Evolutionary conservation across 2,888 invertebrate species (phyloP), one percentile per base, ranked within the genome.

Genomic region (Diaphora mendica): DNA sequence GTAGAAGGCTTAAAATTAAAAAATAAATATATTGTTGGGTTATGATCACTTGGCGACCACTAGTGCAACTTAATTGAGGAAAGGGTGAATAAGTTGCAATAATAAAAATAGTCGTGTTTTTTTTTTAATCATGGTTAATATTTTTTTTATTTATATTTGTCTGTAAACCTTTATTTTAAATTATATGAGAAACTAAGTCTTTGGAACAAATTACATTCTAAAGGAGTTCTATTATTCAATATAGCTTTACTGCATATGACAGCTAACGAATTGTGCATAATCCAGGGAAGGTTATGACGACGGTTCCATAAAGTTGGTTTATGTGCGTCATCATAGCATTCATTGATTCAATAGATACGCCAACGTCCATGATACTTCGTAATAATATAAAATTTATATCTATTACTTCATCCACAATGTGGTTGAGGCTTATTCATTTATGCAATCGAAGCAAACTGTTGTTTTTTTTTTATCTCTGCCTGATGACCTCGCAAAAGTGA

Each of bases 271-370:
- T 78, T 79, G 71, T 82, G 78, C 76, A 82, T 80, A 79, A 80
- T 82, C 82, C 71, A 79, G 80, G 72, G 76, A 76, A 76, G 73
- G 77, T 79, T 79, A 80, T 83, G 84, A 77, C 84, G 81, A 78
- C 70, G 74, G 75, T 83, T 83, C 83, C 79, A 73, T 83, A 85
- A 81, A 80, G 51, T 75, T 44, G 64, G 70, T 39, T 68, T 73
- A 73, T 72, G 82, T 88, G 86, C 88, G 87, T 88, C 88, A 87
- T 82, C 67, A 39, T 74, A 62, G 73, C 73, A 75, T 75, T 77
- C 77, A 82, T 78, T 81, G 75, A 73, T 76, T 78, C 73, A 42
- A 30, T 72, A 77, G 67, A 73, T 77, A 77, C 73, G 72, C 72
- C 75, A 76, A 67, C 76, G 64, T 42, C 68, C 66, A 73, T 83